These are phyloP conservation scores for Heteropelma amictum DNA, from an alignment of 2,888 invertebrate species.

Conservation along the genomic window DNA sequence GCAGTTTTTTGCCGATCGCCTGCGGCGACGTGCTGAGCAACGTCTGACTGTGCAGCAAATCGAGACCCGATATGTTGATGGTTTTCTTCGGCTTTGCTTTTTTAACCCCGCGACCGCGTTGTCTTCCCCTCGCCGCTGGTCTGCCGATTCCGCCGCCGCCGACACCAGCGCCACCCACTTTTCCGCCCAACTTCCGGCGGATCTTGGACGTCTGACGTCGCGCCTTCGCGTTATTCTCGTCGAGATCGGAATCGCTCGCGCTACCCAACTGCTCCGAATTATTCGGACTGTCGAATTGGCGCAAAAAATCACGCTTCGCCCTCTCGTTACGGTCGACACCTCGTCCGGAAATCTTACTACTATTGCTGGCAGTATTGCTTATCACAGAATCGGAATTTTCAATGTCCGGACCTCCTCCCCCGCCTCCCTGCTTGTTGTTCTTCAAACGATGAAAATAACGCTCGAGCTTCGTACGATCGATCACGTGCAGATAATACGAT, in stretches of 20 bases:
- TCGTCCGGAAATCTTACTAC: conserved; percentile 72
- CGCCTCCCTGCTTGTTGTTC: conserved; percentile 80
- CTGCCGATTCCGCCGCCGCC: conserved; percentile 66
- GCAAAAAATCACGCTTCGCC: conserved; percentile 79
- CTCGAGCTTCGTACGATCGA: conserved; percentile 98
- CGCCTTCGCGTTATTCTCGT: conserved; percentile 69
- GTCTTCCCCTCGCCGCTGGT: conserved; percentile 70
- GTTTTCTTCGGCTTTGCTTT: conserved; percentile 83
- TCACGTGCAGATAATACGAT: conserved; percentile 98
- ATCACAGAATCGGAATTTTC: conserved; percentile 77
- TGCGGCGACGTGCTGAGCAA: conserved; percentile 91
- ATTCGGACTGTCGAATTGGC: conserved; percentile 79
- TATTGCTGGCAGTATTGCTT: conserved; percentile 77
- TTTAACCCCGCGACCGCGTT: conserved; percentile 81
- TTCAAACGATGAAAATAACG: conserved; percentile 97
- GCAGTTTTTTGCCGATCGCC: conserved; percentile 85
- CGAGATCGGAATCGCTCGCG: conserved; percentile 74
- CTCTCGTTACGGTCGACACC: conserved; percentile 76
- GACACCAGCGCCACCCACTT: conserved; percentile 67
- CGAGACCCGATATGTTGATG: conserved; percentile 90
- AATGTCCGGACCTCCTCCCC: conserved; percentile 71
- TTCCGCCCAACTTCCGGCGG: conserved; percentile 72
- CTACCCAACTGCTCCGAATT: conserved; percentile 73
- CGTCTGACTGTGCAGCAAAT: conserved; percentile 93
- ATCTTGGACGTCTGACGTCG: conserved; percentile 73